phyloP scores from a whole-genome alignment of 2,888 invertebrate genomes.

The Agrochola lychnidis region DNA sequence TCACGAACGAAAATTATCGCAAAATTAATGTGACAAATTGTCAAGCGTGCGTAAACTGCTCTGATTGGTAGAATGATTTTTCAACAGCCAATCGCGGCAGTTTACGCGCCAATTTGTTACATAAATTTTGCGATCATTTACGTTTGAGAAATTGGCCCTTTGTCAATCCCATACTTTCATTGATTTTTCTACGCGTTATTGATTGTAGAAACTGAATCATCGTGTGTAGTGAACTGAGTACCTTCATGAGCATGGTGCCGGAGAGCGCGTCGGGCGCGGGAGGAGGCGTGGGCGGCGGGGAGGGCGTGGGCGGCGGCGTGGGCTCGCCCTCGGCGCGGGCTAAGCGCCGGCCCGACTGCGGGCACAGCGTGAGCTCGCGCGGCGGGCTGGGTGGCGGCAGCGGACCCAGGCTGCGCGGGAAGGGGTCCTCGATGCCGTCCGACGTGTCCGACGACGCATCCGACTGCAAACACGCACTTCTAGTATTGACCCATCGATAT shows the following conservation, averaged over 20 bases:
- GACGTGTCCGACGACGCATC: constrained; percentile 88
- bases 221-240: constrained; percentile 43
- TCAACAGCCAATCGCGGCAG: too few relatives aligned
- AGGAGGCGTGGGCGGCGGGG: constrained; percentile 81
- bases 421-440: constrained; percentile 92
- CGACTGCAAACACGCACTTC: constrained; percentile 68
- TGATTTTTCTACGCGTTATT: background rate
- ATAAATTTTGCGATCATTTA: background rate
- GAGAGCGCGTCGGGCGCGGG: constrained; percentile 65
- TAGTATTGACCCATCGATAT: background rate
- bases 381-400: constrained; percentile 91
- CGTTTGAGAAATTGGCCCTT: background rate
- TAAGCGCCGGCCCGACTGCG: constrained; percentile 80
- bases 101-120: too few relatives aligned
- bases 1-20: background rate
- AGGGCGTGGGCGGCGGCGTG: constrained; percentile 90
- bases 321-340: constrained; percentile 92
- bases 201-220: background rate
- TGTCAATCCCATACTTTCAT: constrained; percentile 3
- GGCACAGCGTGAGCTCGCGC: constrained; percentile 93
- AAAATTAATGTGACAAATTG: background rate
- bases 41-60: background rate
- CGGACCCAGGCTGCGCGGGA: constrained; percentile 88
- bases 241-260: constrained; percentile 86
- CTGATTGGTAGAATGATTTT: too few relatives aligned